These are phyloP conservation scores for Acrocephalus scirpaceus DNA, from an alignment of 2,797 vertebrate species.

Conservation along the genomic window DNA sequence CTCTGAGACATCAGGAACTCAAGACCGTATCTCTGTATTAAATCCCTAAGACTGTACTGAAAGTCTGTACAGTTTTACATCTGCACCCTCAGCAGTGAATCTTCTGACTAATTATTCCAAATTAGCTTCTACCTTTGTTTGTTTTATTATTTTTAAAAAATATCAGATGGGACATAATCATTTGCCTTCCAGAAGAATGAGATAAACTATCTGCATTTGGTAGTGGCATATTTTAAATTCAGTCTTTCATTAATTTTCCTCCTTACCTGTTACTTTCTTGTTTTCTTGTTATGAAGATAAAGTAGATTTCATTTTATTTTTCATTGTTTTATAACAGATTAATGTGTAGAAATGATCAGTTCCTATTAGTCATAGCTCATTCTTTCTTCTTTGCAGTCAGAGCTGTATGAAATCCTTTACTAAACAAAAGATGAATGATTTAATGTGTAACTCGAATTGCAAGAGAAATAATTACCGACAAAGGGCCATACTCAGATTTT, in stretches of 20 bases:
- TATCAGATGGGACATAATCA: slow-evolving; percentile 8
- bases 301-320: slow-evolving; percentile 31
- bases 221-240: slow-evolving; percentile 52
- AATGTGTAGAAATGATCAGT: slow-evolving; percentile 49
- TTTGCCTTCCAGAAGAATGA: slow-evolving; percentile 17
- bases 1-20: neutral
- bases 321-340: slow-evolving; percentile 54
- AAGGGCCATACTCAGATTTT: neutral
- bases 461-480: slow-evolving; percentile 46
- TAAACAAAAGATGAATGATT: slow-evolving; percentile 66
- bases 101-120: slow-evolving; percentile 2
- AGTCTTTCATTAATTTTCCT: slow-evolving; percentile 51
- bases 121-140: slow-evolving; percentile 2
- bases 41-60: neutral
- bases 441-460: neutral
- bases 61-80: neutral
- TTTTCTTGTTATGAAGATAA: slow-evolving; percentile 43
- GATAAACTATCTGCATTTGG: slow-evolving; percentile 30
- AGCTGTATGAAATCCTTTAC: slow-evolving; percentile 42
- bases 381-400: slow-evolving; percentile 43
- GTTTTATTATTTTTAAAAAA: neutral
- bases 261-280: slow-evolving; percentile 17
- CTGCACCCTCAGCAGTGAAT: neutral
- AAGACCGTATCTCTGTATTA: neutral
- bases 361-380: slow-evolving; percentile 52